Base-by-base conservation (phyloP, 2,888 invertebrate species). In the Odontocolon sp. region DNA sequence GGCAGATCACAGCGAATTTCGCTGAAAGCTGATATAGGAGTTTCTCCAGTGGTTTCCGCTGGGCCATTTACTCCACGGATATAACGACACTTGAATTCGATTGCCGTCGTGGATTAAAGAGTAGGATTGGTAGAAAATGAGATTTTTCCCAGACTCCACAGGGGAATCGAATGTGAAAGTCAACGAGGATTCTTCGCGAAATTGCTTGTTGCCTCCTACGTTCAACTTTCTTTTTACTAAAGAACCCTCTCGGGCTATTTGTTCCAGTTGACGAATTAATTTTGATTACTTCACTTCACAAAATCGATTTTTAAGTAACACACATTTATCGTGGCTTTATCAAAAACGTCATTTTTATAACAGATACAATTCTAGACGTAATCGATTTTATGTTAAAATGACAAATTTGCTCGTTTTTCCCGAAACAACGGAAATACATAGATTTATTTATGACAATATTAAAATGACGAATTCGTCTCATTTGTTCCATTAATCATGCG, bases 1-100 rank as follows among this genome's bases (percentile, higher is more conserved):
- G 57, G 26, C 23, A 23, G 26, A 57, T 57, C 57, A 26, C 57
- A 40, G 54, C 1, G 21, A 18, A 23, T 11, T 8, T n/a, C 57
- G 40, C 6, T 26, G 38, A 26, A 57, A 57, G 38, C 36, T 57
- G 38, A 57, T 40, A 23, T 14, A 40, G 38, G 38, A 57, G 57
- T 40, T 57, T 26, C 38, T 8, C 26, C 6, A 21, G 11, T 16
- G 26, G n/a, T 38, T 57, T 57, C 26, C 57, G 38, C 26, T 26
- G 38, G 57, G 26, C 57, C 36, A 57, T 57, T 57, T 40, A 23
- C 11, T 21, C 8, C n/a, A n/a, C 23, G 14, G 6, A 26, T 26
- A 8, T 21, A 57, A 57, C 38, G 40, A 57, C 38, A 40, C 11
- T 40, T 40, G 26, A 57, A 57, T 57, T 57, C 57, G 57, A 57